A percentile compares a stretch with the other conserved stretches of the same genome.
These are phyloP conservation scores for Ceratotherium simum DNA, from an alignment of 2,113 vertebrate species.

Conservation along the genomic window DNA sequence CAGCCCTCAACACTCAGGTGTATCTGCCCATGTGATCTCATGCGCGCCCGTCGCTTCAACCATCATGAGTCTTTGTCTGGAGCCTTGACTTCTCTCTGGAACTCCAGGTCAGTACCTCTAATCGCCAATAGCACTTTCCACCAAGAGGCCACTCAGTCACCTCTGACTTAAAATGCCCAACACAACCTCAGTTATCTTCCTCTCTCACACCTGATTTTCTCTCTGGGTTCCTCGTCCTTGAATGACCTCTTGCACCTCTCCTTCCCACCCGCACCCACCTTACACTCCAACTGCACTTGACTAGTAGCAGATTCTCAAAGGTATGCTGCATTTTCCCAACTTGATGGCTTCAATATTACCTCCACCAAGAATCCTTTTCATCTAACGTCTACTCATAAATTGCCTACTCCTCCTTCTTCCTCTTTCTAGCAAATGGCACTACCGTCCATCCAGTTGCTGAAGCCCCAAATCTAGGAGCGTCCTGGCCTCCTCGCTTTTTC, in stretches of 20 bases:
- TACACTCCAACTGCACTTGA: not conserved
- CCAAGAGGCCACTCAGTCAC: not conserved
- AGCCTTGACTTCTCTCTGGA: not conserved
- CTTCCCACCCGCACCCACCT: not conserved
- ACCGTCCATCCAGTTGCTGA: not conserved
- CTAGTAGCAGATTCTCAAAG: not conserved
- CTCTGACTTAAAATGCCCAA: not conserved
- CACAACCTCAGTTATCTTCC: not conserved
- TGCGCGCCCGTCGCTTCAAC: not conserved
- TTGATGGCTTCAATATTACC: not conserved
- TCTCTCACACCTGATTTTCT: not conserved
- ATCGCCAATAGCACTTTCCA: not conserved
- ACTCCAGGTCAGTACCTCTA: not conserved
- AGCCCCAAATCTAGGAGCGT: not conserved
- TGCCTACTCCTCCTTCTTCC: not conserved
- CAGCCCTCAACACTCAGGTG: not conserved
- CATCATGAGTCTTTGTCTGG: not conserved
- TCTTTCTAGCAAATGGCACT: not conserved
- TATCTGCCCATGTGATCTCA: not conserved
- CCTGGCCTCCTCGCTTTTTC: not conserved
- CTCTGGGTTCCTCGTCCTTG: not conserved
- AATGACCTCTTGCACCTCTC: not conserved
- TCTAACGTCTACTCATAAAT: not conserved
- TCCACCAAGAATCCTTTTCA: not conserved
- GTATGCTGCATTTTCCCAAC: not conserved